Evolutionary conservation across 2,797 vertebrate species (phyloP), one percentile per base, ranked within the genome.

Genomic region (Thaleichthys pacificus): DNA sequence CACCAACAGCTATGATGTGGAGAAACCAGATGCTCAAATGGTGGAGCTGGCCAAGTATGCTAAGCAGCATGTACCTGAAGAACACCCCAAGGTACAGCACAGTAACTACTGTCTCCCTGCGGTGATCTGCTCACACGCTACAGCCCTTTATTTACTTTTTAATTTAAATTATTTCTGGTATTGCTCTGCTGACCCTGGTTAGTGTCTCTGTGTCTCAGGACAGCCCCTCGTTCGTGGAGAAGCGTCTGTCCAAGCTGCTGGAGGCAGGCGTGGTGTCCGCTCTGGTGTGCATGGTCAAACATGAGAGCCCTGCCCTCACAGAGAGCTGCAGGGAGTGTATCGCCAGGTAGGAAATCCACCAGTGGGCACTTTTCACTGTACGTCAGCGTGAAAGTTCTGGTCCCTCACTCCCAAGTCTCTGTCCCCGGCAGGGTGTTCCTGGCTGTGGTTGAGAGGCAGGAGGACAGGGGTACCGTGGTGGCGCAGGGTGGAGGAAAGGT

Each of bases 401-500:
- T n/a, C 51, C 51, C 17, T 56, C 51, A 56, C 17, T 63, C 14
- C 12, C 66, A 28, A 3, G 2, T 79, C 71, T 83, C 17, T 22
- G 9, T 80, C 73, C 49, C 17, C 15, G 0, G 0, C 78, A 99
- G 97, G 82, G 96, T 98, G 56, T 98, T 99, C 82, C 90, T 99
- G 91, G 96, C 97, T 0, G 83, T 98, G 83, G 97, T 99, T 79
- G 95, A 96, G 7, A 93, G 96, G 7, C 93, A 95, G 0, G 96
- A 96, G 84, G 97, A 98, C 85, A 89, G 97, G n/a, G 98, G 98
- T 15, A 87, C 88, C 0, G 96, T 99, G 78, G 97, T 99, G 17
- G 98, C 97, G 5, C 96, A 98, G 72, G 97, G 98, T 79, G 98
- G 97, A 77, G 97, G 97, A 87, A 99, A 98, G 95, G 97, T 99